These are phyloP conservation scores for Xylota segnis DNA, from an alignment of 2,888 invertebrate species.

Conservation along the genomic window DNA sequence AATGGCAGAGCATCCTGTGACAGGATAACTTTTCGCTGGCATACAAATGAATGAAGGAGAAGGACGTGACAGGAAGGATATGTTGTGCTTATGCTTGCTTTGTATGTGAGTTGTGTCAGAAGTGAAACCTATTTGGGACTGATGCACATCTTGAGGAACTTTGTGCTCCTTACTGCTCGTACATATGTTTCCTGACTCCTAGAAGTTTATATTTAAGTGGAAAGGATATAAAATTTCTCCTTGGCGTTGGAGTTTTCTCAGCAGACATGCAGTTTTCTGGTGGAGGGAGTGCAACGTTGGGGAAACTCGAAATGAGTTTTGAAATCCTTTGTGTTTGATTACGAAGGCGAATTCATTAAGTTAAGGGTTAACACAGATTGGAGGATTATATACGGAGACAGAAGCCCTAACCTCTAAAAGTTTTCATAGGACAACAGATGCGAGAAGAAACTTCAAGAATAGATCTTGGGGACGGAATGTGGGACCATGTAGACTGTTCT, in stretches of 20 bases:
- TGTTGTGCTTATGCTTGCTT: neutral
- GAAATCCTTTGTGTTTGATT: too few species aligned
- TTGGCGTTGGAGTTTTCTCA: neutral
- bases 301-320: too few species aligned
- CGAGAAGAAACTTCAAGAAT: too few species aligned
- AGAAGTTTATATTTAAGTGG: neutral
- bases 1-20: slow-evolving; percentile 6
- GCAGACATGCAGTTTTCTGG: neutral
- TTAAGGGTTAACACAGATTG: too few species aligned
- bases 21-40: slow-evolving; percentile 41
- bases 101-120: neutral
- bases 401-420: too few species aligned
- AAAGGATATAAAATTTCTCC: neutral
- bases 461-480: too few species aligned
- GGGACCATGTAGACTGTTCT: too few species aligned
- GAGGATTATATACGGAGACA: too few species aligned
- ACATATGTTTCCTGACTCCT: neutral
- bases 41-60: slow-evolving; percentile 9
- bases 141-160: neutral
- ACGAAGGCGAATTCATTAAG: too few species aligned
- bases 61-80: neutral
- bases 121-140: neutral
- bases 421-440: too few species aligned
- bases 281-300: too few species aligned
- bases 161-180: neutral